phyloP scores from a whole-genome alignment of 2,113 vertebrate species.

The Ranitomeya variabilis region DNA sequence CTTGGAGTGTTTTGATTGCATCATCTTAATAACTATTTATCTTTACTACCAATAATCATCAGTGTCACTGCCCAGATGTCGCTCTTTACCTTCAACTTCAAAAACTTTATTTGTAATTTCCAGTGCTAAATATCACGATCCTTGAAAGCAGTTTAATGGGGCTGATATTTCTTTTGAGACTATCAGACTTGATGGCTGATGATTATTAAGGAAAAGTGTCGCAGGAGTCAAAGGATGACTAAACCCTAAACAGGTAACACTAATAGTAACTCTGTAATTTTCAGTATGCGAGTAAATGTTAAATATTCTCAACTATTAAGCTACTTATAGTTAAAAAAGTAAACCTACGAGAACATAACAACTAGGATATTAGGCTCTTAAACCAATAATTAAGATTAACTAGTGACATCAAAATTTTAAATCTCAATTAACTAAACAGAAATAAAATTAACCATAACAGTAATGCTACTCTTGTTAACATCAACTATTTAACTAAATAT shows the following conservation, averaged over 20 bases:
- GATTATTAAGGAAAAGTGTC: slow-evolving; percentile 95
- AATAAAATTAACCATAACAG: slow-evolving; percentile 92
- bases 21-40: slow-evolving; percentile 83
- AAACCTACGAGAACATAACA: slow-evolving; percentile 95
- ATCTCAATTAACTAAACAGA: slow-evolving; percentile 87
- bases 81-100: slow-evolving; percentile 88
- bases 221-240: slow-evolving; percentile 98
- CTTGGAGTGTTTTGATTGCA: slow-evolving; percentile 80
- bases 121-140: slow-evolving; percentile 89
- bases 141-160: slow-evolving; percentile 88
- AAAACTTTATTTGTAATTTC: slow-evolving; percentile 92
- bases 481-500: slow-evolving; percentile 84
- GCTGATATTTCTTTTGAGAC: slow-evolving; percentile 97
- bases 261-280: slow-evolving; percentile 92
- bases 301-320: slow-evolving; percentile 90
- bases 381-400: slow-evolving; percentile 91
- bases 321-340: slow-evolving; percentile 99
- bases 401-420: slow-evolving; percentile 88
- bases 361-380: slow-evolving; percentile 88
- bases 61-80: slow-evolving; percentile 88
- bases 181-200: slow-evolving; percentile 95
- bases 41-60: slow-evolving; percentile 81
- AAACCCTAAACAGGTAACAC: slow-evolving; percentile 99
- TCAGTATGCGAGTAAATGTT: slow-evolving; percentile 87
- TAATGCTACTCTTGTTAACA: slow-evolving; percentile 88